Base-by-base conservation (phyloP, 2,797 vertebrate genomes). In the Labeo calbasu region DNA sequence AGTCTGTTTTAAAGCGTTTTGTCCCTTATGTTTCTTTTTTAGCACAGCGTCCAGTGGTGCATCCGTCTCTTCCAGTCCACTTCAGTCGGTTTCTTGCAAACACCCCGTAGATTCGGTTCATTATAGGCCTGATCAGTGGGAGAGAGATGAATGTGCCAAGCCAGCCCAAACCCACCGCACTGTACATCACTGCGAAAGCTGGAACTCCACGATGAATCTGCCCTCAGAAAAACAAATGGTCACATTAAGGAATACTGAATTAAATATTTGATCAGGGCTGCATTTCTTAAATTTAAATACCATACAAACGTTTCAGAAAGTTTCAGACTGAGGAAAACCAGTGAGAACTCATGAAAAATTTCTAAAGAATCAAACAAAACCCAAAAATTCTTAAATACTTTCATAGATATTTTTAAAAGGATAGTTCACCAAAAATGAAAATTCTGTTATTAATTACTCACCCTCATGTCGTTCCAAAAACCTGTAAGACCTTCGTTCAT, bases 111-210 rank as follows among this genome's bases (percentile, higher is more conserved):
- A 89, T 87, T 48, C 89, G 90, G 86, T 91, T 92, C 92, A 94
- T 91, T 8, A 93, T 57, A 0, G 94, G 92, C 80, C 92, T 91
- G 75, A 94, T 82, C 1, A 85, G 86, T 11, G 91, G 86, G 85
- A 88, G 91, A 89, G 91, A 92, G 89, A 93, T 90, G 32, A 94
- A 79, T 79, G 77, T 61, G 0, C 90, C 93, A 82, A 94, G 12
- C 89, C 91, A 93, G 15, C 89, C 86, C 0, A 95, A 88, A 36
- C 93, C 93, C 70, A 93, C 89, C 0, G 92, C 92, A 0, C 84
- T 21, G 77, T 94, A 95, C 92, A 94, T 94, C 82, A 94, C 92
- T 10, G 87, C 85, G 46, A 94, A 94, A 0, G 93, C 94, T 57
- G 92, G 90, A 43, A 94, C 46, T 1, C 92, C 92, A 15, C 89